Evolutionary conservation across 1,140 invertebrate species (phyloP).

Genomic region (Amphibalanus amphitrite): DNA sequence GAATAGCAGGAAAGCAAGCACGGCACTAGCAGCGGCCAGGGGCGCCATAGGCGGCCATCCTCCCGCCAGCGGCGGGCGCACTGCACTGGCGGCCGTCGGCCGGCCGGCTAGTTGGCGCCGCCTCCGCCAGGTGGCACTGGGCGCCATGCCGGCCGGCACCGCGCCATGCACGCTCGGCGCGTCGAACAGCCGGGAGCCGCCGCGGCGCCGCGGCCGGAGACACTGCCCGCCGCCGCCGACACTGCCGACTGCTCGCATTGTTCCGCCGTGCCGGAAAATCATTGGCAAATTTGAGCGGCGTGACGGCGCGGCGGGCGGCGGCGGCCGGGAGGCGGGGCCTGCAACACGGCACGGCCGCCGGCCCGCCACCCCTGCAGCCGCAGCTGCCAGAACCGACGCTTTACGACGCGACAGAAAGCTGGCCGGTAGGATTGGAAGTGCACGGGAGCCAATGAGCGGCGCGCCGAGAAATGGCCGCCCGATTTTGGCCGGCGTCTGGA

Average conservation of each 20-base stretch:
- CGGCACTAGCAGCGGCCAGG: not conserved
- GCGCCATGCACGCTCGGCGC: not conserved
- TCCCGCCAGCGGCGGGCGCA: not conserved
- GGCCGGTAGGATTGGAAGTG: too few relatives aligned
- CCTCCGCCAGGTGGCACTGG: not conserved
- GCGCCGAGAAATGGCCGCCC: too few relatives aligned
- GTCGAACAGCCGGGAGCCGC: not conserved
- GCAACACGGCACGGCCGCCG: too few relatives aligned
- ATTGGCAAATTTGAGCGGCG: not conserved
- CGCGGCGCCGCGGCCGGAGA: not conserved
- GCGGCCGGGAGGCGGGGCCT: too few relatives aligned
- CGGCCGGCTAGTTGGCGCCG: not conserved
- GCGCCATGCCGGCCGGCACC: not conserved
- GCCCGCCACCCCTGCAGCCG: too few relatives aligned
- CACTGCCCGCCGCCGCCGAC: not conserved
- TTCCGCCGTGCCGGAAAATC: not conserved
- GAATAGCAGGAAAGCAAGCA: slow-evolving; percentile 20
- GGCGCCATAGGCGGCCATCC: slow-evolving; percentile 2
- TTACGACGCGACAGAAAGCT: too few relatives aligned
- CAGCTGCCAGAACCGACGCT: too few relatives aligned
- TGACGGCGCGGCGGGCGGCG: not conserved
- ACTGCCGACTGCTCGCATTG: not conserved
- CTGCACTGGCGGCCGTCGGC: not conserved
- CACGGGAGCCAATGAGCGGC: too few relatives aligned
- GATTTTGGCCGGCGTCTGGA: too few relatives aligned